A percentile compares a stretch with the other conserved stretches of the same genome.
phyloP scores from a whole-genome alignment of 2,113 vertebrate genomes.

The Craseonycteris thonglongyai region DNA sequence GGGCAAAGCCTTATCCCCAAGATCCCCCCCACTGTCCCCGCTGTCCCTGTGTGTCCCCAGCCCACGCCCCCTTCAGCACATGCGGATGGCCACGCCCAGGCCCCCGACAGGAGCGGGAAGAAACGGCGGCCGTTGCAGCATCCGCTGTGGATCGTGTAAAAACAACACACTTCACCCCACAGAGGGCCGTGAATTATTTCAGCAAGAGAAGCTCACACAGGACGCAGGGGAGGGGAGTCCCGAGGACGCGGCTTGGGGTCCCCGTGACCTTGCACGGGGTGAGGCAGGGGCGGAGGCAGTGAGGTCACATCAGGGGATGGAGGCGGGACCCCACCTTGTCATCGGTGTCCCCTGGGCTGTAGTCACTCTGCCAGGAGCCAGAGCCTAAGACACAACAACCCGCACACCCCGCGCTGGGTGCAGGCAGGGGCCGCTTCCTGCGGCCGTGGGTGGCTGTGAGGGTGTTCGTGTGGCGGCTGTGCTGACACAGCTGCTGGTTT shows the following conservation, averaged over 20 bases:
- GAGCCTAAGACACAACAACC: rapidly evolving
- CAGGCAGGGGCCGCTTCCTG: background rate
- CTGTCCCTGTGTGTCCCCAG: background rate
- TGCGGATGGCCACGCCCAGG: rapidly evolving
- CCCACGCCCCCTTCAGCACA: background rate
- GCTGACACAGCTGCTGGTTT: background rate
- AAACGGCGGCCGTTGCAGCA: background rate
- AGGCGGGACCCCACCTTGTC: too few species aligned
- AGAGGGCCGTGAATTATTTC: background rate
- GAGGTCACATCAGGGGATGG: background rate
- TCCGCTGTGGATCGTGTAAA: background rate
- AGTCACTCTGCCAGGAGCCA: background rate
- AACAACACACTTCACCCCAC: too few species aligned
- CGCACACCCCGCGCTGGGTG: too few species aligned
- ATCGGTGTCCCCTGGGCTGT: rapidly evolving
- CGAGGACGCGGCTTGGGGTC: too few species aligned
- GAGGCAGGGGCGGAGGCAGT: too few species aligned
- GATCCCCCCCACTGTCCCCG: background rate
- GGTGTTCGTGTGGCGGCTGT: too few species aligned
- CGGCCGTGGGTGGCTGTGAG: background rate
- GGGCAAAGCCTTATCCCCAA: background rate
- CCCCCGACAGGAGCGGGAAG: background rate
- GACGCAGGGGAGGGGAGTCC: too few species aligned
- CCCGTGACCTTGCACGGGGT: too few species aligned
- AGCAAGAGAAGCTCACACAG: background rate